These are phyloP conservation scores for Poeciliopsis infans DNA, from an alignment of 2,797 vertebrate species.

Conservation along the genomic window DNA sequence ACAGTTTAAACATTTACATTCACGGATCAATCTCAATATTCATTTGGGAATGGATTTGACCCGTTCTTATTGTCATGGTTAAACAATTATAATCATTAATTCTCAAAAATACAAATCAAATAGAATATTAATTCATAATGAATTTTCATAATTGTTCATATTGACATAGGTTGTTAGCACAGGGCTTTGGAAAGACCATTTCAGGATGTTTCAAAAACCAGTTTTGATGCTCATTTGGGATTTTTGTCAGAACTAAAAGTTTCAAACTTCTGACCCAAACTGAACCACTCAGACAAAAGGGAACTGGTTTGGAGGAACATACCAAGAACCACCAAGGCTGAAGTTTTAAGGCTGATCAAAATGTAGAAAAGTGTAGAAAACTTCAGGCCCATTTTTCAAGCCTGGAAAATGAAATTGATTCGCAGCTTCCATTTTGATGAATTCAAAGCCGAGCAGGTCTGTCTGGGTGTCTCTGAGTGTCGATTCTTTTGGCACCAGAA, in stretches of 20 bases:
- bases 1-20: not conserved
- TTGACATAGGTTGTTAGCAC: not conserved
- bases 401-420: not conserved
- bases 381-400: not conserved
- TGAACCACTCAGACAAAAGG: not conserved
- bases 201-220: not conserved
- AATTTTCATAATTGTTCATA: not conserved
- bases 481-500: conserved; percentile 53
- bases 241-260: not conserved
- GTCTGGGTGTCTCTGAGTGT: conserved; percentile 14
- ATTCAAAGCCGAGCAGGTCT: not conserved
- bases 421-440: not conserved
- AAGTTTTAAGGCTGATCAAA: not conserved
- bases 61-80: not conserved
- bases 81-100: not conserved
- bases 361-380: not conserved
- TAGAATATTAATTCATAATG: not conserved
- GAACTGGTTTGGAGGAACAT: not conserved
- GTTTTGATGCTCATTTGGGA: not conserved
- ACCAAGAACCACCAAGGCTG: not conserved
- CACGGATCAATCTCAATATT: not conserved
- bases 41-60: not conserved
- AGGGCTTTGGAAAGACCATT: not conserved
- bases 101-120: not conserved
- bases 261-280: not conserved